These are phyloP conservation scores for Artibeus jamaicensis DNA, from an alignment of 2,797 vertebrate species.

Conservation along the genomic window DNA sequence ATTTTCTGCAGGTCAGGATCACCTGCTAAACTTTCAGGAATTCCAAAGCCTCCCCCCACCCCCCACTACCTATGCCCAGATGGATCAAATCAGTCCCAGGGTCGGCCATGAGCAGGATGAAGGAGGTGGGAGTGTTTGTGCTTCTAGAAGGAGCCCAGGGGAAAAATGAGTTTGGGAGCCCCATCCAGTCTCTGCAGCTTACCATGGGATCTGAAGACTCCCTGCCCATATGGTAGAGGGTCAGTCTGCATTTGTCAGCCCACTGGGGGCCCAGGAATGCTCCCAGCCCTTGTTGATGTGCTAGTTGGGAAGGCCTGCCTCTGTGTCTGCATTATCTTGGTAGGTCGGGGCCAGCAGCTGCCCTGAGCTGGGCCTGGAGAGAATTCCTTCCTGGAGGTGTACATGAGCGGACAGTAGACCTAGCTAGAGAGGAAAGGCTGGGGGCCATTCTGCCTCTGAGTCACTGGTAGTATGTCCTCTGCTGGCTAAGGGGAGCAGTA, in stretches of 20 bases:
- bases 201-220: neutral
- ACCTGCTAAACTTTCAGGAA: neutral
- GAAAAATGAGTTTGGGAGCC: neutral
- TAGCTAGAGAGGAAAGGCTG: neutral
- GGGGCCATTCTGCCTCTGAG: neutral
- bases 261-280: neutral
- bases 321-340: neutral
- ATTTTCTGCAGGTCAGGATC: neutral
- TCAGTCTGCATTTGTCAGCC: neutral
- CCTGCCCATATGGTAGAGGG: neutral
- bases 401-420: neutral
- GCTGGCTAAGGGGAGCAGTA: neutral
- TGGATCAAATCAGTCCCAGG: neutral
- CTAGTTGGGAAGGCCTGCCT: neutral
- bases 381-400: neutral
- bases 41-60: neutral
- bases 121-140: neutral
- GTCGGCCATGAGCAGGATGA: neutral
- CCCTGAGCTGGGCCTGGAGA: neutral
- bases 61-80: neutral
- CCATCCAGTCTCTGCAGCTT: neutral
- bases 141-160: neutral
- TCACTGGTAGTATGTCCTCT: neutral
- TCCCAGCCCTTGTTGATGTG: neutral
- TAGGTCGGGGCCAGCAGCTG: neutral